phyloP scores from a whole-genome alignment of 2,888 invertebrate species.

The Drosophila hamatofila region DNA sequence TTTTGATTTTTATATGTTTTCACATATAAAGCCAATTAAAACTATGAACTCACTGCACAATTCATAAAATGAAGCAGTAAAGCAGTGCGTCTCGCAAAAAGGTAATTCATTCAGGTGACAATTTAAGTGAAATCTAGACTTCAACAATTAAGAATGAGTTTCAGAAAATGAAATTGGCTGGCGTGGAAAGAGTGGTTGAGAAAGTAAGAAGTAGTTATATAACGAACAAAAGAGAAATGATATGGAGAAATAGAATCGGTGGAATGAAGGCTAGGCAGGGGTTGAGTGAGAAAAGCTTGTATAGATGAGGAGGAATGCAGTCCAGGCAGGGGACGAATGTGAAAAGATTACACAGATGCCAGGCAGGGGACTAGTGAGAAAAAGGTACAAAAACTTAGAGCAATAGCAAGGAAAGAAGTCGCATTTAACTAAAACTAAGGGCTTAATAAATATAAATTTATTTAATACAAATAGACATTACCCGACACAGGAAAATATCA shows the following conservation, averaged over 20 bases:
- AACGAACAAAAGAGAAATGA: neutral
- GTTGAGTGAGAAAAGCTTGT: too few relatives aligned
- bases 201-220: neutral
- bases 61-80: constrained; percentile 22
- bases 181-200: too few relatives aligned
- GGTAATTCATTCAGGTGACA: constrained; percentile 3
- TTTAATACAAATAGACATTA: neutral
- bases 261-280: too few relatives aligned
- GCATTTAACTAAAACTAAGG: neutral
- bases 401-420: neutral
- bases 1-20: constrained; percentile 55
- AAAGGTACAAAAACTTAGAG: neutral
- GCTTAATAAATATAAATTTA: neutral
- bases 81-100: constrained; percentile 3
- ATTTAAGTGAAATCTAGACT: constrained; percentile 4
- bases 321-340: neutral
- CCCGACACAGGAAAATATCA: too few relatives aligned
- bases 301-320: neutral
- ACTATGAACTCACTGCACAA: constrained; percentile 28
- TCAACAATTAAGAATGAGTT: neutral
- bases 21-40: constrained; percentile 58
- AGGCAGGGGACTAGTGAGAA: too few relatives aligned
- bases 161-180: neutral
- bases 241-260: neutral
- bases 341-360: neutral